Base-by-base conservation (phyloP, 2,113 vertebrate genomes). In the Macroglossus sobrinus region DNA sequence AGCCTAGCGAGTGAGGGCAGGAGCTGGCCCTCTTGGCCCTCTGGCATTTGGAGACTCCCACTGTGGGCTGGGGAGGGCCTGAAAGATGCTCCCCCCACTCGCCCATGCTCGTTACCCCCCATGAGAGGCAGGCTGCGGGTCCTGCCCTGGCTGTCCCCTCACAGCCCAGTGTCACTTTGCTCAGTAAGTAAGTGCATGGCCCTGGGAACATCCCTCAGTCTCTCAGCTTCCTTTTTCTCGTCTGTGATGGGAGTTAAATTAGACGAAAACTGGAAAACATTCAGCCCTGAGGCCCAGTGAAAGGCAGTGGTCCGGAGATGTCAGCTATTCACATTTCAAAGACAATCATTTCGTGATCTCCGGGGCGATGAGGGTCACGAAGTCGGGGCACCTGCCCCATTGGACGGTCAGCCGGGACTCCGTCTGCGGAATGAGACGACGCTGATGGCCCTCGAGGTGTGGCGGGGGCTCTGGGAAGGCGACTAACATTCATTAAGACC, bases 1-100 rank as follows among this genome's bases (percentile, higher is more conserved):
- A 0, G 19, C n/a, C 47, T 12, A 1, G 35, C 3, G n/a, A 53
- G 57, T 1, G 14, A n/a, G 74, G 40, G 76, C 53, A 26, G n/a
- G 95, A 64, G 55, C 76, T 33, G 57, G 55, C 7, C 28, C 55
- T 43, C 53, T 8, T 33, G 30, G 47, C 57, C 11, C 38, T 28
- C 18, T 22, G 50, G 61, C 24, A 5, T 64, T 38, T 2, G 38
- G 21, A 78, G 50, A 11, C 63, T 74, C 53, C 72, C 1, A 0
- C 81, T 21, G 2, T 5, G 40, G 81, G 40, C 66, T 35, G 33
- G 72, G 30, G 55, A 22, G 26, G 63, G 6, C 8, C 86, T 85
- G 50, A 15, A 45, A 11, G 16, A 1, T 2, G 26, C 43, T 4
- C n/a, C n/a, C 53, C 59, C 45, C 33, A 5, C 11, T 24, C 30